phyloP scores from a whole-genome alignment of 2,113 vertebrate genomes.

The Erythrocercus mccallii region DNA sequence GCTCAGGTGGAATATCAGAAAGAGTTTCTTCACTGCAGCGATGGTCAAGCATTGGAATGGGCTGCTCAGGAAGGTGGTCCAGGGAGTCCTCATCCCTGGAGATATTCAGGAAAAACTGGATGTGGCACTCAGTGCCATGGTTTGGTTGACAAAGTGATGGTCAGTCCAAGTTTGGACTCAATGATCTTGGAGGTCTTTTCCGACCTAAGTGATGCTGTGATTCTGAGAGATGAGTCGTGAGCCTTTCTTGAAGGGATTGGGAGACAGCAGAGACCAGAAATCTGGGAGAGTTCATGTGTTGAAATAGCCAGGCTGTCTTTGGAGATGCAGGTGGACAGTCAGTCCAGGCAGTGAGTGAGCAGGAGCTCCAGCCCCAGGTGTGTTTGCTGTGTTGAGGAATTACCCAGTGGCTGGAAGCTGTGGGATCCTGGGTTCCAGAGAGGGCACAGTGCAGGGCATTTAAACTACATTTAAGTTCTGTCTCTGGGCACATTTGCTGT shows the following conservation, averaged over 20 bases:
- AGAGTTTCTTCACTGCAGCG: background rate
- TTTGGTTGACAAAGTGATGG: background rate
- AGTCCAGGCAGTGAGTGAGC: background rate
- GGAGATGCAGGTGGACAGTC: background rate
- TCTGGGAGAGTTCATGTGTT: background rate
- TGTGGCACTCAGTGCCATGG: background rate
- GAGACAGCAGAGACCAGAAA: background rate
- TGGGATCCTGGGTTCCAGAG: background rate
- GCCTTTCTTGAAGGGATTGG: background rate
- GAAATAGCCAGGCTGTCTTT: background rate
- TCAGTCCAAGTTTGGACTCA: rapidly evolving
- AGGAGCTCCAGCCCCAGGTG: background rate
- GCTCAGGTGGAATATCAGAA: background rate
- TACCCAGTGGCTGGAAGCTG: background rate
- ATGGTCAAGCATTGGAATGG: background rate
- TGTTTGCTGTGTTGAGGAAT: background rate
- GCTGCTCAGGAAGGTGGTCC: background rate
- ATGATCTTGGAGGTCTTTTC: background rate
- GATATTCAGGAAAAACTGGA: background rate
- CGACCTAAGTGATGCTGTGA: background rate
- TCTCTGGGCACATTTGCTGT: background rate
- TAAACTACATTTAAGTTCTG: rapidly evolving
- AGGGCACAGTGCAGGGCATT: background rate
- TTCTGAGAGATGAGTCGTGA: background rate
- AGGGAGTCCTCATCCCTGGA: background rate